A percentile compares a stretch with the other conserved stretches of the same genome.
Conservation (phyloP, 2,888 invertebrate genomes). For the Nomada ruficornis region DNA sequence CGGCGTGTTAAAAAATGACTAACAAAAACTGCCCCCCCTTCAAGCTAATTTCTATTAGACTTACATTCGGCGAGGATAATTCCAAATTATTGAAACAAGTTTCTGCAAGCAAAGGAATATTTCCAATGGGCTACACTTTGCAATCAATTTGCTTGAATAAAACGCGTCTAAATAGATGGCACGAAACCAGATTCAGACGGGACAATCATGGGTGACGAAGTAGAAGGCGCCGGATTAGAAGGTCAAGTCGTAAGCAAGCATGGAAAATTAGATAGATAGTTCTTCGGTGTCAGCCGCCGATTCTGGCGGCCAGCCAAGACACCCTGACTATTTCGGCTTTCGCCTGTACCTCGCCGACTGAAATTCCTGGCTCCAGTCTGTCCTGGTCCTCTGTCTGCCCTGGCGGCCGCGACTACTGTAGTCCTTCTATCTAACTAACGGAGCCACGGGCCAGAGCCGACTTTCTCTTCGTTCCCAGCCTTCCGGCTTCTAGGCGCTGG, state of each 20-base stretch:
- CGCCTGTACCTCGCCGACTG: not conserved
- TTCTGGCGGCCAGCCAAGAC: constrained; percentile 70
- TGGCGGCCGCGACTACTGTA: constrained; percentile 13
- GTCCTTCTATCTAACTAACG: constrained; percentile 15
- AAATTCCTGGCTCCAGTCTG: constrained; percentile 60
- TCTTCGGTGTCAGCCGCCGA: constrained; percentile 59
- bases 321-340: constrained; percentile 43
- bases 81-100: not conserved
- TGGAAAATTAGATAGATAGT: constrained; percentile 72
- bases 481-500: constrained; percentile 25
- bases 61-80: not conserved
- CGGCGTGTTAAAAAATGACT: not conserved
- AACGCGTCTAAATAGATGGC: no score
- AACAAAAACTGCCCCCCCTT: not conserved
- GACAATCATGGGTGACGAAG: not conserved
- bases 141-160: no score
- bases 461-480: constrained; percentile 41
- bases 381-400: constrained; percentile 26
- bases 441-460: constrained; percentile 6
- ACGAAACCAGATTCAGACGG: no score
- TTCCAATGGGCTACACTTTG: no score
- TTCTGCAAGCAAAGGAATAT: no score
- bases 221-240: constrained; percentile 21
- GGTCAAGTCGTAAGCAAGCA: constrained; percentile 43
- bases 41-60: not conserved